Evolutionary conservation across 2,888 invertebrate species (phyloP).

Genomic region (Pristionchus maxplancki): DNA sequence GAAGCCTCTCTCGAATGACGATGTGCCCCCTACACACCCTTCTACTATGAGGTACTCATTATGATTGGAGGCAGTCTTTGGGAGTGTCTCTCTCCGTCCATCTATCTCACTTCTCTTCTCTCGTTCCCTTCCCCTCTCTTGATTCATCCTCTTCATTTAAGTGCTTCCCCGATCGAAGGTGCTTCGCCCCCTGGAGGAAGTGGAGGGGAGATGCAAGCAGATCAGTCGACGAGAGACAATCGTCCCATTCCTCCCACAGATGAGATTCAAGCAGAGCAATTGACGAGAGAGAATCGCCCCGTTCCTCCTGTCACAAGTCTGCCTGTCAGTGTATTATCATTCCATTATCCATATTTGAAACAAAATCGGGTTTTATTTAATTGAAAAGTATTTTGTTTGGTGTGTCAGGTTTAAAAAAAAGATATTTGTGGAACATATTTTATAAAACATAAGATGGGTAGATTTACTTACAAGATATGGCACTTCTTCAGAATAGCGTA

Average conservation of each 20-base stretch:
- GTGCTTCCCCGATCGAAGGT: constrained; percentile 1
- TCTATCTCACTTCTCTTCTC: background rate
- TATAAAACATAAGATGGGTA: too few species aligned
- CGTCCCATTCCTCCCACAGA: too few species aligned
- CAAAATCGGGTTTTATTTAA: too few species aligned
- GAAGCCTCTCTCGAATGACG: constrained; percentile 28
- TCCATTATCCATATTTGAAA: too few species aligned
- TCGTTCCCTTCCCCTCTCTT: background rate
- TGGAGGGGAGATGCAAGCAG: constrained; percentile 15
- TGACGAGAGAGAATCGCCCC: background rate
- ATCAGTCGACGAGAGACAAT: background rate
- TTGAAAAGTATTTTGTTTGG: too few species aligned
- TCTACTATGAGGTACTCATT: constrained; percentile 46
- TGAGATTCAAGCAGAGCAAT: constrained; percentile 14
- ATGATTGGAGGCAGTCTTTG: constrained; percentile 36
- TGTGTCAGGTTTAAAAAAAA: too few species aligned
- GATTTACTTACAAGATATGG: too few species aligned
- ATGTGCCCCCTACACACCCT: background rate
- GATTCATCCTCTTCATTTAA: background rate
- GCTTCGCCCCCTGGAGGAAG: constrained; percentile 21
- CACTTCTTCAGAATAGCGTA: too few species aligned
- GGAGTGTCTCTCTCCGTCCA: background rate
- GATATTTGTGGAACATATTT: too few species aligned
- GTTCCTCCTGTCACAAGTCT: constrained; percentile 21
- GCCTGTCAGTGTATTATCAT: background rate